Conservation (phyloP, 2,113 vertebrate species). For the Pan troglodytes region NHGRI_mPanTro3-v2.1_pri NC_072402.2:164806501-164807000, state of each 20-base stretch:
- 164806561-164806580: too few relatives aligned
- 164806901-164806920: not conserved
- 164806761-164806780: not conserved
- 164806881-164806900: not conserved
- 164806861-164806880: not conserved
- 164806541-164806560: not conserved
- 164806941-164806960: not conserved
- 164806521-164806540: not conserved
- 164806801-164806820: not conserved
- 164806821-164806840: not conserved
- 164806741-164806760: not conserved
- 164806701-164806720: not conserved
- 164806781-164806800: not conserved
- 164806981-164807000: not conserved
- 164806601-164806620: not conserved
- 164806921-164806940: not conserved
- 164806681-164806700: not conserved
- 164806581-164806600: not conserved
- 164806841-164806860: not conserved
- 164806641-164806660: not conserved
- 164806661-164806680: not conserved
- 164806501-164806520: not conserved
- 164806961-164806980: not conserved
- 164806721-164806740: not conserved
- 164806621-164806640: not conserved